phyloP scores from a whole-genome alignment of 37 sponge, comb jelly and placozoan species.

The Haliclona indistincta region DNA sequence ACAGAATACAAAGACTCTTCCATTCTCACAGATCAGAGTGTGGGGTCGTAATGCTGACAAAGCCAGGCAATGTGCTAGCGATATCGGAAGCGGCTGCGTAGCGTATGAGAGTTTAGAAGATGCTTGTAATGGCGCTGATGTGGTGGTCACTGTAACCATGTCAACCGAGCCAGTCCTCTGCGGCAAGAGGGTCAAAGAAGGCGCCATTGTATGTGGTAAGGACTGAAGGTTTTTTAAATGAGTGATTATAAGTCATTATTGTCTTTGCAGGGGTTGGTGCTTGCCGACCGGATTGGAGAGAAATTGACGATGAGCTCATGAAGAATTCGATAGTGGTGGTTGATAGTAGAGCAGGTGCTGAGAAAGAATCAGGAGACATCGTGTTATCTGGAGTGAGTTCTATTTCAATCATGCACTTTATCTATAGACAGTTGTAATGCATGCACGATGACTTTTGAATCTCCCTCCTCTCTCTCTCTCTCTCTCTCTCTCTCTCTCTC shows the following conservation, averaged over 20 bases:
- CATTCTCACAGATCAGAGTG: conserved; percentile 56
- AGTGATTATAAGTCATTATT: neutral
- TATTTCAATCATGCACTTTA: too few species aligned
- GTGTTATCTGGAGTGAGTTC: conserved; percentile 71
- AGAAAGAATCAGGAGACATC: conserved; percentile 91
- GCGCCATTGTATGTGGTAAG: conserved; percentile 80
- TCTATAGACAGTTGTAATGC: too few species aligned
- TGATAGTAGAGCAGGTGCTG: conserved; percentile 76
- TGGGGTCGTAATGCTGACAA: conserved; percentile 71
- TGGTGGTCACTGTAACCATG: conserved; percentile 83
- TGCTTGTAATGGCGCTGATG: conserved; percentile 87
- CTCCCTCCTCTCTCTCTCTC: too few species aligned
- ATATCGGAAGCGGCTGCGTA: conserved; percentile 36
- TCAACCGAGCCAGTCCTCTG: conserved; percentile 78
- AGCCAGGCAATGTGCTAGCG: conserved; percentile 69
- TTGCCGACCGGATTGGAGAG: conserved; percentile 71
- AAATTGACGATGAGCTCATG: conserved; percentile 91
- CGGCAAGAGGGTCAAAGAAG: conserved; percentile 90
- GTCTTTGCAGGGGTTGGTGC: conserved; percentile 79
- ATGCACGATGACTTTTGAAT: too few species aligned
- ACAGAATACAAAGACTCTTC: neutral
- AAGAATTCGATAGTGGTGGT: conserved; percentile 69
- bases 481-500: too few species aligned
- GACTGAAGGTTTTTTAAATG: neutral
- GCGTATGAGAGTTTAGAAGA: conserved; percentile 53